Evolutionary conservation across 2,797 vertebrate species (phyloP).

Genomic region (Hapalemur alaotrensis): DNA sequence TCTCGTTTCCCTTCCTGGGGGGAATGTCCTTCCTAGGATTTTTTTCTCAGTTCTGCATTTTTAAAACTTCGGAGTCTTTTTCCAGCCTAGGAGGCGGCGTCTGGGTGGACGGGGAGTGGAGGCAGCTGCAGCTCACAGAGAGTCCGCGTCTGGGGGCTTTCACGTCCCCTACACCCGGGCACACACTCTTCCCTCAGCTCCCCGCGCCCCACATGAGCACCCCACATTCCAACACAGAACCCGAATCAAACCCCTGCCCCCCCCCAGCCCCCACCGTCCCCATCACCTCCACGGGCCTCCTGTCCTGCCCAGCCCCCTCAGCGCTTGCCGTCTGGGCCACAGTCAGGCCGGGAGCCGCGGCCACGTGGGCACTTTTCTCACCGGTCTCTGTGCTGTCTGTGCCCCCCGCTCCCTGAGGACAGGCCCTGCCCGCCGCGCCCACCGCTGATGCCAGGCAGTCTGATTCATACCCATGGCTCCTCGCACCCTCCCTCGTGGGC

Average conservation of each 20-base stretch:
- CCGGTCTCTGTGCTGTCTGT: background rate
- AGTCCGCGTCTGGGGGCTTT: background rate
- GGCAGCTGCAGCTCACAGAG: background rate
- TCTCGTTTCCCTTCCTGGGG: background rate
- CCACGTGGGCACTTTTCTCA: background rate
- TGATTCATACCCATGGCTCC: background rate
- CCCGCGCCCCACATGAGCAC: accelerated
- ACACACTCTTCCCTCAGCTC: no score
- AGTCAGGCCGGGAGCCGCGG: background rate
- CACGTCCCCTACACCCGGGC: background rate
- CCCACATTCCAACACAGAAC: background rate
- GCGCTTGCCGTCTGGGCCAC: accelerated
- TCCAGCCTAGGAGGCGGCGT: background rate
- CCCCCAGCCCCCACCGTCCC: accelerated
- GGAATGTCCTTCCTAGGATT: background rate
- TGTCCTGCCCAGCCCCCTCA: background rate
- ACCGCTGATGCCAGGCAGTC: background rate
- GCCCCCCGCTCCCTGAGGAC: background rate
- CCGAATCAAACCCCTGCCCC: background rate
- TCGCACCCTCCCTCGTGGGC: background rate
- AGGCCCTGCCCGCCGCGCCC: no score
- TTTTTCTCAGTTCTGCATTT: background rate
- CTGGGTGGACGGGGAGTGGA: background rate
- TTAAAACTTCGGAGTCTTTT: background rate
- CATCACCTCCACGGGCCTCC: accelerated